Evolutionary conservation across 2,113 vertebrate species (phyloP), one percentile per base, ranked within the genome.

Genomic region (Erythrocercus mccallii): DNA sequence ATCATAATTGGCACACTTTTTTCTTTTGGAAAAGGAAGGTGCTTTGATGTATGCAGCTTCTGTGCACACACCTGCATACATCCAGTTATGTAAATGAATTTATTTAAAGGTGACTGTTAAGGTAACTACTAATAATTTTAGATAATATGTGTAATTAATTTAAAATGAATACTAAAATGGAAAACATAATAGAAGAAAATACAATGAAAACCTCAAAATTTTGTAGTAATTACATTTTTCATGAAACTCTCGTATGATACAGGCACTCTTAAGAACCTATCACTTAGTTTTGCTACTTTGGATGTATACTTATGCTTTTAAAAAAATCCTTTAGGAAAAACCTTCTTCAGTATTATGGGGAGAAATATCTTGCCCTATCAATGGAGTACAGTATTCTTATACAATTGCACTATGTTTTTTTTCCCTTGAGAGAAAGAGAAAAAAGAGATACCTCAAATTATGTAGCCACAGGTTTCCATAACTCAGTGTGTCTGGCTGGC

Each of bases 1-100:
- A 1, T 50, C 6, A 4, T n/a, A 62, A 62, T 62, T 68, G 50
- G 5, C 2, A 2, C 16, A 30, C 58, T 64, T 92, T 13, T 69
- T 81, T 61, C 42, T 33, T 82, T 31, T 42, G 16, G 15, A 38
- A 90, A 83, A 80, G 15, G n/a, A 80, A 19, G 7, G 2, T 78
- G 16, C 76, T 64, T 65, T 40, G 23, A 28, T 10, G 1, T 37
- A 12, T n/a, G 4, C 9, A 8, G 42, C 44, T 58, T 56, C 37
- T 53, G 17, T 57, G 12, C 22, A 27, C 3, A 2, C 3, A 2
- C 10, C 22, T 3, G 5, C 3, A 1, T 58, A 21, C 74, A 68
- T 33, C 10, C 6, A 23, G 24, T 79, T 79, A 40, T 40, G 38
- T 68, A 81, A 86, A 77, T 48, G 0, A 64, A 62, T 84, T 91